Evolutionary conservation across 2,797 vertebrate species (phyloP), one percentile per base, ranked within the genome.

Genomic region (Naso thynnoides): DNA sequence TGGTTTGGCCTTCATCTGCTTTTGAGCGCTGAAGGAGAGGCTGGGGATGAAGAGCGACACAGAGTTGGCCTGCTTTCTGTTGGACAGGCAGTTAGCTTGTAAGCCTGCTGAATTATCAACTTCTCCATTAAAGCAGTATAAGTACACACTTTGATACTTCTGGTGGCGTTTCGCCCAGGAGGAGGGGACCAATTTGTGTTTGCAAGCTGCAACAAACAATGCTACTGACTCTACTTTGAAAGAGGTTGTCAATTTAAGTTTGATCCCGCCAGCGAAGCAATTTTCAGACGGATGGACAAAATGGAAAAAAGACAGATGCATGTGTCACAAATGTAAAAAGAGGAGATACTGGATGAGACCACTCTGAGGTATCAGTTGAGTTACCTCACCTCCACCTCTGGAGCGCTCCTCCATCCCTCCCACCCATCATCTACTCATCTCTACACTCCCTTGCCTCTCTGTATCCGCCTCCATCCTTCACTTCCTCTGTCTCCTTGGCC

Each of bases 401-500:
- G 68, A 60, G 24, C 19, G 29, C 63, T 41, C 26, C 26, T 16
- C 55, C 39, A 33, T 41, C 47, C 47, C 27, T 70, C 27, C 24
- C 8, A 57, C 71, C 23, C 24, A 18, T 64, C 66, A 31, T 72
- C 53, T 50, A 29, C 45, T 50, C 52, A 24, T 74, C 65, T 36
- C n/a, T 23, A 38, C 21, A 31, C 7, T 41, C 45, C 14, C 31
- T 44, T 19, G 5, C 15, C 31, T 52, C 45, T 45, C 38, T 68
- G 19, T 14, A 21, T 16, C 26, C 3, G 10, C n/a, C 39, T 64
- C 56, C 64, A 58, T 74, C 63, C 67, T 53, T 75, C 71, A 49
- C 41, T 73, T 64, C 60, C 67, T 48, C 27, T 38, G 45, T 74
- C 58, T 77, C 68, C 67, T 60, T 10, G 27, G 41, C 49, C 58